Evolutionary conservation across 2,888 invertebrate species (phyloP).

Genomic region (Homarus gammarus): DNA sequence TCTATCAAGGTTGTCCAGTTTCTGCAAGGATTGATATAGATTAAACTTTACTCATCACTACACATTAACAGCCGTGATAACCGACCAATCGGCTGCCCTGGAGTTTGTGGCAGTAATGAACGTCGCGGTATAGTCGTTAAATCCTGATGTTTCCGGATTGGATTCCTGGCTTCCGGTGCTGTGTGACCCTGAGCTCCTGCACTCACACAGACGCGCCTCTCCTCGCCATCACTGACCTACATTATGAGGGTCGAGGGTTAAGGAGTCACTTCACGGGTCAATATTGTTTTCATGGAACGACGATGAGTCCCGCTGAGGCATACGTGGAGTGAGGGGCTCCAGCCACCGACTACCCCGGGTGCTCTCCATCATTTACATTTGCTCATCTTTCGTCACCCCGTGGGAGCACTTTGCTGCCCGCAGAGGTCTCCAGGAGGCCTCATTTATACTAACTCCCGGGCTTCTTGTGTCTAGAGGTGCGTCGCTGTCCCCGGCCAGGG

Average conservation of each 20-base stretch:
- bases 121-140: too few species aligned
- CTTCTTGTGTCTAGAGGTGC: too few species aligned
- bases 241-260: neutral
- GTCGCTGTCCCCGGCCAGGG: neutral
- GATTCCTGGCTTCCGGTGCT: neutral
- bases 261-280: slow-evolving; percentile 3
- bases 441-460: slow-evolving; percentile 22
- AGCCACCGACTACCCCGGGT: neutral
- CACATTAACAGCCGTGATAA: too few species aligned
- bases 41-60: too few species aligned
- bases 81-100: too few species aligned
- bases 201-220: neutral
- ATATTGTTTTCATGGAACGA: neutral
- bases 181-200: neutral
- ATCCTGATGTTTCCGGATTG: too few species aligned
- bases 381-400: slow-evolving; percentile 67
- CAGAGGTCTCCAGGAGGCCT: slow-evolving; percentile 26
- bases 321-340: slow-evolving; percentile 30
- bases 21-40: too few species aligned
- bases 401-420: slow-evolving; percentile 21
- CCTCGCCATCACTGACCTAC: slow-evolving; percentile 9
- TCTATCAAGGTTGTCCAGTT: too few species aligned
- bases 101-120: too few species aligned
- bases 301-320: neutral
- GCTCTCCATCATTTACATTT: slow-evolving; percentile 65